Percentiles rank a stretch among this genome's conserved stretches.
Evolutionary conservation across 2,888 invertebrate genomes (phyloP).

Genomic region (Xestoiulus laeticollis): DNA sequence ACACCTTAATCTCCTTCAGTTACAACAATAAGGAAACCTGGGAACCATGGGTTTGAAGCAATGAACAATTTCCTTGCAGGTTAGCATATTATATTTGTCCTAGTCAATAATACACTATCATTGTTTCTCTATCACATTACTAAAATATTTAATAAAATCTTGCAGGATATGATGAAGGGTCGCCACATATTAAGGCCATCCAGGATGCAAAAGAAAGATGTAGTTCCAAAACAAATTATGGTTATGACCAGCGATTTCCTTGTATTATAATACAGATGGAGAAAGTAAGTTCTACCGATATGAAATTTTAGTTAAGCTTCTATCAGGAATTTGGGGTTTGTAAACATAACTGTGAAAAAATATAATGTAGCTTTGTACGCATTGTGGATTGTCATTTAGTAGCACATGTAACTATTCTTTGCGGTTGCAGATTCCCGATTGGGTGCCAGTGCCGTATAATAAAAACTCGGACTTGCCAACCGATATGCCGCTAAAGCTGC

Average conservation of each 20-base stretch:
- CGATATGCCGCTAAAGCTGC: constrained; percentile 74
- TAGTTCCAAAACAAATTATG: constrained; percentile 79
- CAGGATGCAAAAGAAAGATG: constrained; percentile 66
- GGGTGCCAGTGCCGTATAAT: constrained; percentile 82
- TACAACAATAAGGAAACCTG: no score
- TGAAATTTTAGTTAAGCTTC: no score
- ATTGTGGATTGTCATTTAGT: no score
- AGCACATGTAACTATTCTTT: no score
- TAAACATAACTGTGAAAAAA: no score
- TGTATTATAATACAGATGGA: constrained; percentile 97
- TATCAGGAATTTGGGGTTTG: no score
- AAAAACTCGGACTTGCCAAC: constrained; percentile 72
- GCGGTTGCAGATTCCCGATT: constrained; percentile 79
- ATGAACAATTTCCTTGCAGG: neutral
- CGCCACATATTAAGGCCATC: no score
- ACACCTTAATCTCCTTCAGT: neutral
- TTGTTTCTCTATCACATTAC: no score
- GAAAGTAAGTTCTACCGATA: constrained; percentile 72
- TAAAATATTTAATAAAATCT: neutral
- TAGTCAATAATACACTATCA: no score
- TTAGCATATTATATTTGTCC: neutral
- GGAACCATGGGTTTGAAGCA: neutral
- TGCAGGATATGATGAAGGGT: neutral
- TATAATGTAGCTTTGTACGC: no score
- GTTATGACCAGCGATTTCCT: constrained; percentile 84